These are phyloP conservation scores for Zaprionus vittiger DNA, from an alignment of 1,140 invertebrate genomes.

Conservation along the genomic window DNA sequence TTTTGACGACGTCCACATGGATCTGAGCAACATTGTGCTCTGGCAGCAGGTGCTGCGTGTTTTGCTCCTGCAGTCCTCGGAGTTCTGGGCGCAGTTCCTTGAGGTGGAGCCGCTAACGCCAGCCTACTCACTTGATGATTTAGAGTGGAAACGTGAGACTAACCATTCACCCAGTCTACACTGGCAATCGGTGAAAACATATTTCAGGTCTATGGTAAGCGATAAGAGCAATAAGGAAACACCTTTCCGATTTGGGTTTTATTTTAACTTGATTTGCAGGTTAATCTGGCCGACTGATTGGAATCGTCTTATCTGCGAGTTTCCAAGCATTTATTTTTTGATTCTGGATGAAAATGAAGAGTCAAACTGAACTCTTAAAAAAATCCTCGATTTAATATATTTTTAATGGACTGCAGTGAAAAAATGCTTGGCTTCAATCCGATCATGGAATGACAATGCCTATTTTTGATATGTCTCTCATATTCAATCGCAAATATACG, in stretches of 20 bases:
- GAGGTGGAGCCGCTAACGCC: conserved; percentile 52
- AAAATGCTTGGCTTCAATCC: no score
- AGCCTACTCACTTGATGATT: conserved; percentile 33
- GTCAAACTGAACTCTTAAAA: no score
- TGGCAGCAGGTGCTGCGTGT: conserved; percentile 63
- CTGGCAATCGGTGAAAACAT: conserved; percentile 65
- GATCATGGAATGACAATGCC: neutral
- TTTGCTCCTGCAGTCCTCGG: conserved; percentile 46
- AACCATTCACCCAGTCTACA: conserved; percentile 37
- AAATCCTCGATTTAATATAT: no score
- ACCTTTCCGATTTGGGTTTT: neutral
- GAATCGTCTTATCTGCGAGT: neutral
- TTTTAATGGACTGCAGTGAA: no score
- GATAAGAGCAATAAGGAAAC: neutral
- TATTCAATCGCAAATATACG: neutral
- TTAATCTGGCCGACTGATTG: conserved; percentile 32
- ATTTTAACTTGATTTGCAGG: conserved; percentile 10
- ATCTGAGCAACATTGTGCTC: conserved; percentile 51
- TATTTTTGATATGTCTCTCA: neutral
- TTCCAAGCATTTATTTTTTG: neutral
- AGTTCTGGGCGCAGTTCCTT: conserved; percentile 65
- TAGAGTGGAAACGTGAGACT: conserved; percentile 45
- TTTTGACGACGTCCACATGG: conserved; percentile 84
- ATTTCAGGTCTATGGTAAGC: conserved; percentile 70
- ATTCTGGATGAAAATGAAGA: no score